A percentile compares a stretch with the other conserved stretches of the same genome.
Conservation (phyloP, 2,888 invertebrate genomes). For the Apodemia duryi region DNA sequence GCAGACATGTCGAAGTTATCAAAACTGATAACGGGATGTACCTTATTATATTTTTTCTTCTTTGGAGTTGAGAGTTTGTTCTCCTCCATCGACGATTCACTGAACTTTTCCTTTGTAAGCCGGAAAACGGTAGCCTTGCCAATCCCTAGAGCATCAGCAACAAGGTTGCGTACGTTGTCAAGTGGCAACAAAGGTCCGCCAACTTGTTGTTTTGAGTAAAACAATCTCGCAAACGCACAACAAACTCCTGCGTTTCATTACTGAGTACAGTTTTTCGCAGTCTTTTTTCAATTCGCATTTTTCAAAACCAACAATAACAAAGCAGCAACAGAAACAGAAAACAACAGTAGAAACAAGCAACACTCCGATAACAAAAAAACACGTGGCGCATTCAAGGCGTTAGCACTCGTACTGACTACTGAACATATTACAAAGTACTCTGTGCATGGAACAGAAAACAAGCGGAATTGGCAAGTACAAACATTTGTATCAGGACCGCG, state of each 20-base stretch:
- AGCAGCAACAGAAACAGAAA: neutral
- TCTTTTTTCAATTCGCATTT: constrained; percentile 24
- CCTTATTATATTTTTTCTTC: constrained; percentile 14
- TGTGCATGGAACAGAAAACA: too few species aligned
- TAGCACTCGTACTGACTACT: too few species aligned
- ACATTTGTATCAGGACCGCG: too few species aligned
- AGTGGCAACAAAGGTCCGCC: constrained; percentile 32
- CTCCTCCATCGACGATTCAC: too few species aligned
- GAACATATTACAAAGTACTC: too few species aligned
- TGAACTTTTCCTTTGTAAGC: constrained; percentile 16
- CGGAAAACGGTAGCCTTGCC: constrained; percentile 27
- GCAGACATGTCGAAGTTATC: neutral
- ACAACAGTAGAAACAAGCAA: constrained; percentile 1
- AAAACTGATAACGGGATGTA: neutral
- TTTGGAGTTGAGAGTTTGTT: too few species aligned
- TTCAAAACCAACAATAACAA: constrained; percentile 3
- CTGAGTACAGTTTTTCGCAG: constrained; percentile 23
- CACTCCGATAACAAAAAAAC: neutral
- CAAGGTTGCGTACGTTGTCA: constrained; percentile 26
- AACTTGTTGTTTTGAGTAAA: constrained; percentile 32
- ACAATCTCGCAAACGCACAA: constrained; percentile 28
- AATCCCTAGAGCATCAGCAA: constrained; percentile 32
- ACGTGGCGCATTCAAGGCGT: neutral
- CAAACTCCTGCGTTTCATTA: constrained; percentile 25
- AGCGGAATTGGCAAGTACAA: too few species aligned